Evolutionary conservation across 2,797 vertebrate genomes (phyloP).

Genomic region (Dipus sagitta): DNA sequence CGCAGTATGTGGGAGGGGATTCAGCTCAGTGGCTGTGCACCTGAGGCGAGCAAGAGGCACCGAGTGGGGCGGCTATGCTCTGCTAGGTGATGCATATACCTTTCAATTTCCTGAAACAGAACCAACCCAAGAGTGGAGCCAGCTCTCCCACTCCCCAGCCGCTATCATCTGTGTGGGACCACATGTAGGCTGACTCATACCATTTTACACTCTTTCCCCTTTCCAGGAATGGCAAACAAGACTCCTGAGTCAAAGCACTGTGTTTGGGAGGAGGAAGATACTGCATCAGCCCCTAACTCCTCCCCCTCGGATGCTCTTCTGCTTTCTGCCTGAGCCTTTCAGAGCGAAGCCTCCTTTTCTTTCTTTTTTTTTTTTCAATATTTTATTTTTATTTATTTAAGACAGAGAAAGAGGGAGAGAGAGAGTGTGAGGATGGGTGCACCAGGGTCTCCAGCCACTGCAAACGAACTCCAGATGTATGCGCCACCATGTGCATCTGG

Average conservation of each 20-base stretch:
- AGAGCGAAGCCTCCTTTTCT: too few relatives aligned
- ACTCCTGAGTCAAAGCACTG: accelerated
- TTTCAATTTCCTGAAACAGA: background rate
- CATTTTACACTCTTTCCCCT: background rate
- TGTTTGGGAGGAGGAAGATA: background rate
- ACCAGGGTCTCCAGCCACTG: too few relatives aligned
- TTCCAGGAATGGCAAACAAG: background rate
- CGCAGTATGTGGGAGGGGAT: conserved; percentile 51
- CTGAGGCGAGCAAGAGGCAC: background rate
- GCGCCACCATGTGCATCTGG: too few relatives aligned
- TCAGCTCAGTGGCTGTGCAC: background rate
- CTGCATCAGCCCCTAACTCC: accelerated
- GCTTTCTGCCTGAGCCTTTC: background rate
- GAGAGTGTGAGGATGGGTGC: too few relatives aligned
- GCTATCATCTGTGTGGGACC: background rate
- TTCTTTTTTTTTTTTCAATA: too few relatives aligned
- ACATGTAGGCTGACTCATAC: background rate
- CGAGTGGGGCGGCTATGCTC: background rate
- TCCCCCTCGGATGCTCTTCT: background rate
- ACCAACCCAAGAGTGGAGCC: background rate
- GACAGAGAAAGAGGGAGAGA: too few relatives aligned
- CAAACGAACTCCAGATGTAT: too few relatives aligned
- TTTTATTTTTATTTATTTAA: too few relatives aligned
- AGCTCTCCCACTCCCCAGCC: background rate
- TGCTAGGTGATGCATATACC: too few relatives aligned